Evolutionary conservation across 2,888 invertebrate genomes (phyloP).

Genomic region (Caenorhabditis sp.): DNA sequence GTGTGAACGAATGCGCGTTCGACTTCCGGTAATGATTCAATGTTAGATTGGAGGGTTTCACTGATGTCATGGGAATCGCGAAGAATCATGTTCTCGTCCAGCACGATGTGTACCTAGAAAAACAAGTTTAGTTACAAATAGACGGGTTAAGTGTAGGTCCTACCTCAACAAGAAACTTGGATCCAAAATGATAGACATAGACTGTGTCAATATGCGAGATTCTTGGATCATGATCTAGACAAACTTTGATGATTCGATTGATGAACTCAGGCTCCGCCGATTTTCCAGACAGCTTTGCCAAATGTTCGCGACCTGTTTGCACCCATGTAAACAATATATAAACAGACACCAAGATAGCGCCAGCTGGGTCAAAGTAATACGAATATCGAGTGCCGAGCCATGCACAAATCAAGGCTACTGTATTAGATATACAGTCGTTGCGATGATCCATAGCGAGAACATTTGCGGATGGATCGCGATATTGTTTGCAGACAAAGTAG

Average conservation of each 20-base stretch:
- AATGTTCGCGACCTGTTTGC: conserved; percentile 72
- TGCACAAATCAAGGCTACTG: conserved; percentile 73
- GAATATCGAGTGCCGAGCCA: conserved; percentile 53
- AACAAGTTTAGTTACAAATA: too few relatives aligned
- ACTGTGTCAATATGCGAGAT: conserved; percentile 73
- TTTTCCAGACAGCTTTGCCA: conserved; percentile 47
- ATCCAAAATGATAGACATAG: conserved; percentile 74
- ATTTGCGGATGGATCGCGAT: conserved; percentile 65
- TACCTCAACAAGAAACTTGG: conserved; percentile 72
- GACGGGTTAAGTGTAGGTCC: too few relatives aligned
- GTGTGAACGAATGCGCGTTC: conserved; percentile 75
- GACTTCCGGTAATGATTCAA: conserved; percentile 73
- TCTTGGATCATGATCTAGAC: conserved; percentile 64
- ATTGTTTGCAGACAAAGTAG: conserved; percentile 56
- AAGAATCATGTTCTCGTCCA: conserved; percentile 73
- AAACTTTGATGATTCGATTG: conserved; percentile 68
- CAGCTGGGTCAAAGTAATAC: conserved; percentile 73
- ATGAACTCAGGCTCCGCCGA: conserved; percentile 12
- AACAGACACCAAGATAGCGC: conserved; percentile 73
- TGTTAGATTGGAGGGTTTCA: conserved; percentile 73
- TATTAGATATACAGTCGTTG: conserved; percentile 74
- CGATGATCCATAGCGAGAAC: conserved; percentile 73
- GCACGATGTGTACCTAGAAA: conserved; percentile 71
- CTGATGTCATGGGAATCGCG: conserved; percentile 73
- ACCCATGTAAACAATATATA: conserved; percentile 72